Base-by-base conservation (phyloP, 1,140 invertebrate species). In the Trichoplusia ni region DNA sequence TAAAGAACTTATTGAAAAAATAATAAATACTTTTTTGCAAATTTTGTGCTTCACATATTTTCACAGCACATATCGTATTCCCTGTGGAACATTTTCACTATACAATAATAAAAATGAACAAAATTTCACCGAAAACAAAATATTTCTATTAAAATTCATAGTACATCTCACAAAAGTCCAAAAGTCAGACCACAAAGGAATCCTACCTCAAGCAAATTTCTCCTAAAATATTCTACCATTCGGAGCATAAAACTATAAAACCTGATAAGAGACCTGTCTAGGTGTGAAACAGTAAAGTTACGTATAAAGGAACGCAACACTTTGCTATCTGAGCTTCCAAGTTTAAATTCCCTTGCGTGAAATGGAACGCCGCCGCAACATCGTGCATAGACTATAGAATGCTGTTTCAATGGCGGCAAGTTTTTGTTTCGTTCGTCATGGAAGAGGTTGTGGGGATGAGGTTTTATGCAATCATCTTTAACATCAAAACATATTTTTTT, bases 221-320 rank as follows among this genome's bases (percentile, higher is more conserved):
- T 29, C 7, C 4, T 47, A 29, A 47, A 47, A 47, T 29, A 47
- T 47, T 47, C 25, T 8, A n/a, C n/a, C 18, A 29, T 47, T 29
- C 44, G 18, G 18, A 47, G 23, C 18, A 29, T 29, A 29, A 47
- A 47, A 47, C 44, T 47, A 19, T 29, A 19, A 9, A 16, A 5
- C 13, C 8, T 21, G 44, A 47, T 47, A 47, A 29, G 23, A 47
- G n/a, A 47, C 29, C 29, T 47, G 29, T 14, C 25, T 27, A 8
- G 6, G 23, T 14, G 44, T 47, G 44, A 47, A 47, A 47, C 25
- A 14, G 25, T 16, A 47, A 47, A 47, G 23, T 47, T 47, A 46
- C 42, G 42, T 29, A 46, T 46, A 46, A 46, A 27, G 42, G 44
- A 47, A 27, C 44, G 44, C 44, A 47, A 47, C 25, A 47, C 44